A percentile compares a stretch with the other conserved stretches of the same genome.
Evolutionary conservation across 2,888 invertebrate species (phyloP).

Genomic region (Volucella bombylans): DNA sequence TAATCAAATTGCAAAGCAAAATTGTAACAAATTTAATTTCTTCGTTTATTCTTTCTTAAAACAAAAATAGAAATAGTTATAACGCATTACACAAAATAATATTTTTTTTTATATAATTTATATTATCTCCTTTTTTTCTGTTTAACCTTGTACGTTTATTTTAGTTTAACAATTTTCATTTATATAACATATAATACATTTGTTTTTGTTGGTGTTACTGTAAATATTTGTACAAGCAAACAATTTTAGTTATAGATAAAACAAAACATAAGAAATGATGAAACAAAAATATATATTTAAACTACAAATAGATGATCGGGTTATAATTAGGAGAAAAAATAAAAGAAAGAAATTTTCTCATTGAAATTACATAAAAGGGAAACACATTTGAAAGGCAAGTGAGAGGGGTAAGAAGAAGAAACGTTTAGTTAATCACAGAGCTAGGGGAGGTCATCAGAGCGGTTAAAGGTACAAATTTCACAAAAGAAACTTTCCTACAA

Average conservation of each 20-base stretch:
- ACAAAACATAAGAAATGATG: conserved; percentile 8
- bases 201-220: conserved; percentile 77
- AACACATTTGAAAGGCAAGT: conserved; percentile 42
- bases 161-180: conserved; percentile 45
- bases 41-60: conserved; percentile 50
- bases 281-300: conserved; percentile 47
- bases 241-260: conserved; percentile 63
- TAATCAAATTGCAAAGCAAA: conserved; percentile 51
- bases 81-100: conserved; percentile 37
- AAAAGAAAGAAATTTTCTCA: conserved; percentile 33
- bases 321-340: conserved; percentile 22
- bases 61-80: conserved; percentile 34
- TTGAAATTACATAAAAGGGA: conserved; percentile 27
- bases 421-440: conserved; percentile 19
- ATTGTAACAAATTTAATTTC: conserved; percentile 37
- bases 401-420: conserved; percentile 29
- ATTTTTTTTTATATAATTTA: conserved; percentile 16
- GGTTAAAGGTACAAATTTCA: background rate
- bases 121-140: conserved; percentile 20
- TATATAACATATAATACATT: conserved; percentile 24
- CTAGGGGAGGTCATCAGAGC: conserved; percentile 20
- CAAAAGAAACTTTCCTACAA: background rate
- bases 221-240: conserved; percentile 79
- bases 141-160: conserved; percentile 17
- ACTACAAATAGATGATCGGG: conserved; percentile 48